Conservation (phyloP, 2,113 vertebrate species). For the Phyllopteryx taeniolatus region DNA sequence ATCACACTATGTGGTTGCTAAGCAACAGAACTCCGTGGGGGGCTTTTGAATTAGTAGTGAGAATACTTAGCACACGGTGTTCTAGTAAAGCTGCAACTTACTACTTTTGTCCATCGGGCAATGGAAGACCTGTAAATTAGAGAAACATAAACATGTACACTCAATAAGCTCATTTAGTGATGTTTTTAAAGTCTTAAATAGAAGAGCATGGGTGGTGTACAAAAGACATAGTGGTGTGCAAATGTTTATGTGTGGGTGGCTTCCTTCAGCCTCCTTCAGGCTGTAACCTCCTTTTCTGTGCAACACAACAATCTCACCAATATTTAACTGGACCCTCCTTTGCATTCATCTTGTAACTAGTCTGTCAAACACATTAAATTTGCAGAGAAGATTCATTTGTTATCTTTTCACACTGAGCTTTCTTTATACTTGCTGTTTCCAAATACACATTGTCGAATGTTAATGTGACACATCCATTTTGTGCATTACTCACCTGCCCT, state of each 20-base stretch:
- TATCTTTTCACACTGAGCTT: neutral
- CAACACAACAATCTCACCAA: constrained; percentile 16
- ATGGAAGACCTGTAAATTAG: neutral
- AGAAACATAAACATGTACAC: neutral
- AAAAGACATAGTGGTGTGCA: constrained; percentile 39
- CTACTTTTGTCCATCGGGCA: neutral
- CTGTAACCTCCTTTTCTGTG: constrained; percentile 15
- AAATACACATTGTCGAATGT: neutral
- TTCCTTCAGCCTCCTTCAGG: constrained; percentile 53
- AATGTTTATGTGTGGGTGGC: constrained; percentile 64
- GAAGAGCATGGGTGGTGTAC: constrained; percentile 14
- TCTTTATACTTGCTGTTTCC: neutral
- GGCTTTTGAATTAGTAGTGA: constrained; percentile 62
- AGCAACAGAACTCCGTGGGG: constrained; percentile 77
- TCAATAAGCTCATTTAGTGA: constrained; percentile 10
- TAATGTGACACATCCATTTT: constrained; percentile 13
- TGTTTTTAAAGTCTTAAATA: constrained; percentile 8
- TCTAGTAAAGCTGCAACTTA: constrained; percentile 34
- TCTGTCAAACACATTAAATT: neutral
- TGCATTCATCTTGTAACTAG: neutral
- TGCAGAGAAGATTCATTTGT: neutral
- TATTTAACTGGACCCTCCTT: constrained; percentile 11
- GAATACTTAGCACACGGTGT: constrained; percentile 61
- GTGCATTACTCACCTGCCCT: constrained; percentile 9
- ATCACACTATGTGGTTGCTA: constrained; percentile 78